Evolutionary conservation across 2,797 vertebrate species (phyloP).

Genomic region (Rhinoraja longicauda): DNA sequence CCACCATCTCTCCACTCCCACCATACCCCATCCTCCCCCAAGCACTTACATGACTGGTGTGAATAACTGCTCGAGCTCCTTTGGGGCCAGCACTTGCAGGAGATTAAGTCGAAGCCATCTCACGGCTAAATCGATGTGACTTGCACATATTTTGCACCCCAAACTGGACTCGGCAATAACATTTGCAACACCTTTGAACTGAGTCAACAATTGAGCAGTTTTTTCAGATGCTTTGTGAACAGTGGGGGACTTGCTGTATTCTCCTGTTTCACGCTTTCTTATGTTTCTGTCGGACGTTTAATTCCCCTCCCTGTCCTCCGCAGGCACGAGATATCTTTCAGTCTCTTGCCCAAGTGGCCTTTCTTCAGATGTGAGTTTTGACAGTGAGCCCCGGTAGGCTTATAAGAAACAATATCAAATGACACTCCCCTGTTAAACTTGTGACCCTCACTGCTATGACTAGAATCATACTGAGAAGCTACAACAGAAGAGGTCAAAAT

Average conservation of each 20-base stretch:
- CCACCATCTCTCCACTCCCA: no score
- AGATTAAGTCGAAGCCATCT: not conserved
- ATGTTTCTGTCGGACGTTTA: not conserved
- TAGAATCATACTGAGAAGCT: constrained; percentile 11
- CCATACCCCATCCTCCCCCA: not conserved
- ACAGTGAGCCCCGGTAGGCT: not conserved
- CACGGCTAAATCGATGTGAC: not conserved
- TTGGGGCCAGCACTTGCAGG: not conserved
- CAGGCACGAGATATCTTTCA: not conserved
- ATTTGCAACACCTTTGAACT: not conserved
- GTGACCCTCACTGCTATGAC: not conserved
- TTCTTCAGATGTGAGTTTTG: not conserved
- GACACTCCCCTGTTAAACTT: not conserved
- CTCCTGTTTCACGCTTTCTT: not conserved
- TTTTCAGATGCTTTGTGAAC: not conserved
- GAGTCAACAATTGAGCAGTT: not conserved
- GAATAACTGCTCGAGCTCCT: not conserved
- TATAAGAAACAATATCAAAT: not conserved
- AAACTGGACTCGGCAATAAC: not conserved
- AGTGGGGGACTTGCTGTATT: not conserved
- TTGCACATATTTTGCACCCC: not conserved
- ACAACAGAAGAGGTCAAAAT: not conserved
- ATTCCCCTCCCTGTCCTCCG: not conserved
- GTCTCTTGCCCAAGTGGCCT: not conserved
- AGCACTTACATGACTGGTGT: not conserved